Evolutionary conservation across 2,888 invertebrate species (phyloP).

Genomic region (Euplexia lucipara): DNA sequence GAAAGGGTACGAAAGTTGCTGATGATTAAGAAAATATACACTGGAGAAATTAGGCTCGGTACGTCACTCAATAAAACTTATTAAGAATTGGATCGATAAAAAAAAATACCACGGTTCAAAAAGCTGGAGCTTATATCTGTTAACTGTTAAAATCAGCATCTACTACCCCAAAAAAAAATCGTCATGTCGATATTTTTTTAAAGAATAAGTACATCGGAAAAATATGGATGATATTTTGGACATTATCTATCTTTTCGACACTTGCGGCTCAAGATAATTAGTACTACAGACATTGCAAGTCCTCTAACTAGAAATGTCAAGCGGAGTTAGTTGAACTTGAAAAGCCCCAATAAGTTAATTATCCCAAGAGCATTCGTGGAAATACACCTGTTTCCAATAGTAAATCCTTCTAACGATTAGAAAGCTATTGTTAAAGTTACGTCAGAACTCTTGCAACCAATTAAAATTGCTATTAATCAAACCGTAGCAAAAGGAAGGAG

Average conservation of each 20-base stretch:
- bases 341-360: not conserved
- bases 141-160: no score
- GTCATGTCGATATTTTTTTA: no score
- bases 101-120: no score
- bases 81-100: not conserved
- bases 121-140: no score
- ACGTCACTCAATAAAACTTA: not conserved
- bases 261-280: not conserved
- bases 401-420: slow-evolving; percentile 3
- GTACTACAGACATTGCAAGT: not conserved
- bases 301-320: slow-evolving; percentile 2
- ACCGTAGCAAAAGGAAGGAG: slow-evolving; percentile 41
- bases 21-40: slow-evolving; percentile 1
- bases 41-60: not conserved
- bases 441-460: slow-evolving; percentile 32
- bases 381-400: slow-evolving; percentile 8
- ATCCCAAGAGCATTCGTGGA: not conserved
- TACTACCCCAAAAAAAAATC: no score
- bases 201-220: no score
- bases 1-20: slow-evolving; percentile 9
- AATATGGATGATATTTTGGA: no score
- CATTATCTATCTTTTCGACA: not conserved
- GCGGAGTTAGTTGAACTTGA: not conserved
- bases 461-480: slow-evolving; percentile 45
- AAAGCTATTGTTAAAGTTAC: slow-evolving; percentile 40